Conservation (phyloP, 2,888 invertebrate species). For the Antheraea assamensis region DNA sequence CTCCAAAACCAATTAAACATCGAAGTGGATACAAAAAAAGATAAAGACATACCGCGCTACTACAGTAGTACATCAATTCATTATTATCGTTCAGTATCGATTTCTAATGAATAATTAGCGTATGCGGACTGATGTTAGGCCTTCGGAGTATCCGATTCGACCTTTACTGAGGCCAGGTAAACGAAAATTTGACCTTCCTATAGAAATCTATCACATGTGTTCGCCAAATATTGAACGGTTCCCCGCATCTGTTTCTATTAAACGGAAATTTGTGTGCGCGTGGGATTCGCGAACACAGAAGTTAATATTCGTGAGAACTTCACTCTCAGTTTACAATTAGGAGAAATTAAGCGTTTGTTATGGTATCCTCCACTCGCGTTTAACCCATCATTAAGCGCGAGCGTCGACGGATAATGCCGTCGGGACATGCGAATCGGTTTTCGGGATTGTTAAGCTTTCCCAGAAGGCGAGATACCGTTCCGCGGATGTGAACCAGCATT, state of each 20-base stretch:
- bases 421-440: constrained; percentile 78
- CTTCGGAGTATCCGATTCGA: constrained; percentile 38
- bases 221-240: constrained; percentile 60
- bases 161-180: constrained; percentile 54
- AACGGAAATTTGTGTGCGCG: constrained; percentile 66
- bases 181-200: constrained; percentile 50
- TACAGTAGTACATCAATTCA: constrained; percentile 60
- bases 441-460: constrained; percentile 76
- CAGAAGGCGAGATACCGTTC: constrained; percentile 78
- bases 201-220: constrained; percentile 52
- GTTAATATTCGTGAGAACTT: constrained; percentile 79
- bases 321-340: constrained; percentile 71
- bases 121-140: constrained; percentile 51
- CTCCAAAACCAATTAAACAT: constrained; percentile 62
- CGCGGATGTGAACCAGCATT: constrained; percentile 71
- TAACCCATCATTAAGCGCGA: constrained; percentile 73
- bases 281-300: constrained; percentile 73
- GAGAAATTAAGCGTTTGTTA: constrained; percentile 71
- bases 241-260: constrained; percentile 63
- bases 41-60: constrained; percentile 45
- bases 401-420: constrained; percentile 68
- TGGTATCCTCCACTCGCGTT: constrained; percentile 65
- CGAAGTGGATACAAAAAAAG: constrained; percentile 58
- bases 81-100: constrained; percentile 74
- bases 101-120: constrained; percentile 64